Base-by-base conservation (phyloP, 2,113 vertebrate genomes). In the Pelobates fuscus region DNA sequence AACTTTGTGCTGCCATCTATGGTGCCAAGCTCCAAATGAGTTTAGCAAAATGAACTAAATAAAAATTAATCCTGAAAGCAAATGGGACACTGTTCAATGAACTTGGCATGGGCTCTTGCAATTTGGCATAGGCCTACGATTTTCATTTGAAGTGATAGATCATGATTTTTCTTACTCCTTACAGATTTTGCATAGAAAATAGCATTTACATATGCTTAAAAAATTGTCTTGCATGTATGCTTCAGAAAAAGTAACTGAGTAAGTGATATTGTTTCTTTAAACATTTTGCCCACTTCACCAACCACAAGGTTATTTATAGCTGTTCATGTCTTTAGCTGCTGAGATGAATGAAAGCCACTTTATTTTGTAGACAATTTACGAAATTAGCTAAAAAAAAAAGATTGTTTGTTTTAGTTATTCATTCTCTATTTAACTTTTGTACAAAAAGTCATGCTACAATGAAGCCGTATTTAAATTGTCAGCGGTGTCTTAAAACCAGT, bases 311-410 rank as follows among this genome's bases (percentile, higher is more conserved):
- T 84, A 80, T 83, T 80, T 85, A 81, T 83, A 81, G 80, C 29
- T 68, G 14, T 49, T 30, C 58, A 54, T 68, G 66, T 71, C 75
- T 79, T 78, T 55, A 64, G 55, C 21, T 70, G 69, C 54, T 75
- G 75, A 83, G 80, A 80, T 77, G 76, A 82, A 84, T 85, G 78
- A 80, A 83, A 57, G 44, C 24, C 59, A 70, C 70, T 49, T 57
- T 71, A 52, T 29, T 26, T 23, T n/a, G n/a, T 37, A 10, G 10
- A 49, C 44, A 49, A 15, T 59, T 41, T 3, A 32, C 5, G 29
- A 60, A 60, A n/a, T 6, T 43, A 62, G 8, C 23, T 5, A 57
- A 57, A 10, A 37, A 10, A 24, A 3, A 2, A n/a, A 41, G 67
- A 12, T 0, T n/a, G 10, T 29, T 18, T 11, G 10, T 24, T 12